Percentiles rank a stretch among this genome's conserved stretches.
Conservation (phyloP, 2,797 vertebrate species). For the Rousettus madagascariensis region DNA sequence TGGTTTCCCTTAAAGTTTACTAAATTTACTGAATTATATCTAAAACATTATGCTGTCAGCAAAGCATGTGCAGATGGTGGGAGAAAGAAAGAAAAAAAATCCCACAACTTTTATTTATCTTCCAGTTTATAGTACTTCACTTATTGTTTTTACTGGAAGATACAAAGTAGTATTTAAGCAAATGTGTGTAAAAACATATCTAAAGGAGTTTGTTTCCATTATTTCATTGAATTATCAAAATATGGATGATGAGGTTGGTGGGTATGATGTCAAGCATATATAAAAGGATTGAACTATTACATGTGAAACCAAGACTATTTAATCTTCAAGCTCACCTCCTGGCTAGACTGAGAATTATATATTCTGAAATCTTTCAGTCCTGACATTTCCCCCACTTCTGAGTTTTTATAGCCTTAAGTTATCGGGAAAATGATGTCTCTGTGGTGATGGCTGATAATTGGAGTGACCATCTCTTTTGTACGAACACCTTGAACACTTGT, state of each 20-base stretch:
- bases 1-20: slow-evolving; percentile 36
- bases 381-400: background rate
- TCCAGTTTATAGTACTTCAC: slow-evolving; percentile 31
- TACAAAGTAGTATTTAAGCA: background rate
- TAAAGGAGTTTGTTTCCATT: background rate
- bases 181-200: background rate
- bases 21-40: slow-evolving; percentile 53
- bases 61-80: slow-evolving; percentile 25
- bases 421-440: background rate
- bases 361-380: background rate
- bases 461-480: background rate
- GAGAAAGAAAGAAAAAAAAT: background rate
- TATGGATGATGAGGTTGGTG: background rate
- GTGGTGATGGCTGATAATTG: background rate
- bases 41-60: slow-evolving; percentile 38
- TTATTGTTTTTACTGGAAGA: background rate
- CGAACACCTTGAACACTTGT: background rate
- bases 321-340: background rate
- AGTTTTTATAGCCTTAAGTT: background rate
- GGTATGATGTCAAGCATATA: background rate
- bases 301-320: background rate
- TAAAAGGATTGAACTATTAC: background rate
- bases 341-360: background rate
- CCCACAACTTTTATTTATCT: background rate
- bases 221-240: background rate